Evolutionary conservation across 2,888 invertebrate species (phyloP).

Genomic region (Acleris emargana): DNA sequence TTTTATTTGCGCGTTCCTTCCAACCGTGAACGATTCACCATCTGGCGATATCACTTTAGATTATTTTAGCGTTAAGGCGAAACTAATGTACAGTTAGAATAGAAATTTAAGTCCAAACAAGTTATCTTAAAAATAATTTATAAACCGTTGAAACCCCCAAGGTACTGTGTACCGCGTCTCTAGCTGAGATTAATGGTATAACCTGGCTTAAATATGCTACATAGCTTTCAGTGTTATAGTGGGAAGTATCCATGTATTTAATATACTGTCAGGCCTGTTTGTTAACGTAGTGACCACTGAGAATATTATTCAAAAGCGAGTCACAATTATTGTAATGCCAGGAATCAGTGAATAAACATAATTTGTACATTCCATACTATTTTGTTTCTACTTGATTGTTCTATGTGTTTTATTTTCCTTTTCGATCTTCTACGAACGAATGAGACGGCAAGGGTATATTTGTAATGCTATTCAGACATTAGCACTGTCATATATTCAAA

Average conservation of each 20-base stretch:
- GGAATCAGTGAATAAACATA: constrained; percentile 88
- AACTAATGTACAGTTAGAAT: constrained; percentile 85
- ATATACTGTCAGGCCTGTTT: constrained; percentile 58
- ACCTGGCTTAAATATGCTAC: constrained; percentile 74
- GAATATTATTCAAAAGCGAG: constrained; percentile 60
- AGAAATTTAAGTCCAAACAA: constrained; percentile 83
- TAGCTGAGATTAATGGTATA: constrained; percentile 66
- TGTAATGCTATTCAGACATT: constrained; percentile 66
- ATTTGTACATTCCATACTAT: constrained; percentile 93
- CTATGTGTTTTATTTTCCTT: constrained; percentile 80
- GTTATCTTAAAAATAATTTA: constrained; percentile 77
- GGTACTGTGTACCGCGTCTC: constrained; percentile 76
- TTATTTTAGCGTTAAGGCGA: constrained; percentile 85
- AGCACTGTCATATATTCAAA: constrained; percentile 61
- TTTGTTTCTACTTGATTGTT: constrained; percentile 85
- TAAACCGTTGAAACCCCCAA: constrained; percentile 70
- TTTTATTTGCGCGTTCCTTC: constrained; percentile 71
- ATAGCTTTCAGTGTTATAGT: constrained; percentile 77
- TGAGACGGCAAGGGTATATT: constrained; percentile 50
- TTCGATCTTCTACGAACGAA: constrained; percentile 62
- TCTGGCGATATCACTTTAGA: constrained; percentile 81
- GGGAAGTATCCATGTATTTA: constrained; percentile 62
- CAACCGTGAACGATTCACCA: constrained; percentile 64
- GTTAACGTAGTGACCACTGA: constrained; percentile 59
- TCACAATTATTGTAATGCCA: constrained; percentile 83